Evolutionary conservation across 1,140 invertebrate species (phyloP).

Genomic region (Drosophila subpulchrella): DNA sequence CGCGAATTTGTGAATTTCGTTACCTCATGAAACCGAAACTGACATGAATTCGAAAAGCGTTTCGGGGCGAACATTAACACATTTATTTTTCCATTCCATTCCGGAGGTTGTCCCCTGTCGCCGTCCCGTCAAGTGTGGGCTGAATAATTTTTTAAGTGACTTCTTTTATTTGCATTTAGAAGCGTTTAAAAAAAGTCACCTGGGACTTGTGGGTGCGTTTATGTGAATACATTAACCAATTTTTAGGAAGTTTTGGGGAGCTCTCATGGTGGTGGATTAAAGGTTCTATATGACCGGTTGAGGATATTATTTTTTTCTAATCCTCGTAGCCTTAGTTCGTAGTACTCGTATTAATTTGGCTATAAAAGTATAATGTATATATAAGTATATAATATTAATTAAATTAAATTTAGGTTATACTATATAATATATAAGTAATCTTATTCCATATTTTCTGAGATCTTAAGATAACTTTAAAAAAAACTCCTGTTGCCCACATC

Average conservation of each 20-base stretch:
- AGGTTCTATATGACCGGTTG: background rate
- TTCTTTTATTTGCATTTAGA: conserved; percentile 75
- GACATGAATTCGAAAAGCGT: conserved; percentile 79
- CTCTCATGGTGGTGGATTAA: background rate
- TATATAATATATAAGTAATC: too few species aligned
- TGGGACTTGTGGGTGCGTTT: conserved; percentile 55
- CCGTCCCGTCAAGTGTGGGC: conserved; percentile 45
- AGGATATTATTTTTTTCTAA: too few species aligned
- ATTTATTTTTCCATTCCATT: conserved; percentile 50
- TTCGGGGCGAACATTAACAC: conserved; percentile 69
- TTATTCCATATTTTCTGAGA: too few species aligned
- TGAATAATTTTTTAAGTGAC: conserved; percentile 76
- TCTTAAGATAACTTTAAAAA: background rate
- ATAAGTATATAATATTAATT: too few species aligned
- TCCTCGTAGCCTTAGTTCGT: too few species aligned
- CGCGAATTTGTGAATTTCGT: conserved; percentile 66
- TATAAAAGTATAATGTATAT: too few species aligned
- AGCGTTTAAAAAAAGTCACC: conserved; percentile 51
- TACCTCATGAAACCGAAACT: conserved; percentile 71
- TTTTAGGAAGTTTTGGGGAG: background rate
- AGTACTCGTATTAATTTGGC: too few species aligned
- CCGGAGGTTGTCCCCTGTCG: conserved; percentile 22
- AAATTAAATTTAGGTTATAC: too few species aligned
- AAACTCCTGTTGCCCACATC: too few species aligned
- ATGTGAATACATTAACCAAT: conserved; percentile 58